phyloP scores from a whole-genome alignment of 2,888 invertebrate genomes.

The Cantharis rufa region DNA sequence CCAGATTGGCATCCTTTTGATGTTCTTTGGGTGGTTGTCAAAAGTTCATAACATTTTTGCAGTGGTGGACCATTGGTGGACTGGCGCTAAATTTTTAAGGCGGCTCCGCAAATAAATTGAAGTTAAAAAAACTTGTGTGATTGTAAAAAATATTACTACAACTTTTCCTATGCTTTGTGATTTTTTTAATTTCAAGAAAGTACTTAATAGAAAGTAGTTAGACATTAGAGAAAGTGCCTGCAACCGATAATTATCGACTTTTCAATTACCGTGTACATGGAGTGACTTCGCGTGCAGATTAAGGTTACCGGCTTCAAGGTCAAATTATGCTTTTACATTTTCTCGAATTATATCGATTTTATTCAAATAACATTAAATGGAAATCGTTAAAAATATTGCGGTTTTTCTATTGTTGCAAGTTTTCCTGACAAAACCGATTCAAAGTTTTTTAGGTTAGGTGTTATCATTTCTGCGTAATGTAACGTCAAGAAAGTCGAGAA shows the following conservation, averaged over 20 bases:
- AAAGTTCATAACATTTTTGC: neutral
- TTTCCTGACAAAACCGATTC: neutral
- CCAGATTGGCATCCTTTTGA: too few species aligned
- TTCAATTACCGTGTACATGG: neutral
- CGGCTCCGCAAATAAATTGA: too few species aligned
- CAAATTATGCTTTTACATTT: neutral
- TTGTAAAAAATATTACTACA: too few species aligned
- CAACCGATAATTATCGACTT: neutral
- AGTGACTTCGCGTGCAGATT: neutral
- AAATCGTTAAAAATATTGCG: neutral
- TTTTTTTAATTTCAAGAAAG: neutral
- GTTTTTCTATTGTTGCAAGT: too few species aligned
- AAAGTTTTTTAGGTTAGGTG: neutral
- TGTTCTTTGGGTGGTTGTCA: too few species aligned
- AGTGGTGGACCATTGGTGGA: neutral
- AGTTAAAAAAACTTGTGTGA: too few species aligned
- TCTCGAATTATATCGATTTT: neutral
- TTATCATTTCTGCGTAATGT: neutral
- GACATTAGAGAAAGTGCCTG: neutral
- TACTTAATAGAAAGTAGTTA: neutral
- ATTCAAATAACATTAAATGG: neutral
- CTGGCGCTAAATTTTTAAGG: neutral
- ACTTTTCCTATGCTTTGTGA: neutral
- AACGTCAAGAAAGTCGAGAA: neutral
- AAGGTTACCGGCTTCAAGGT: neutral